phyloP scores from a whole-genome alignment of 2,888 invertebrate genomes.

The Drosophila pseudotalamancana region DNA sequence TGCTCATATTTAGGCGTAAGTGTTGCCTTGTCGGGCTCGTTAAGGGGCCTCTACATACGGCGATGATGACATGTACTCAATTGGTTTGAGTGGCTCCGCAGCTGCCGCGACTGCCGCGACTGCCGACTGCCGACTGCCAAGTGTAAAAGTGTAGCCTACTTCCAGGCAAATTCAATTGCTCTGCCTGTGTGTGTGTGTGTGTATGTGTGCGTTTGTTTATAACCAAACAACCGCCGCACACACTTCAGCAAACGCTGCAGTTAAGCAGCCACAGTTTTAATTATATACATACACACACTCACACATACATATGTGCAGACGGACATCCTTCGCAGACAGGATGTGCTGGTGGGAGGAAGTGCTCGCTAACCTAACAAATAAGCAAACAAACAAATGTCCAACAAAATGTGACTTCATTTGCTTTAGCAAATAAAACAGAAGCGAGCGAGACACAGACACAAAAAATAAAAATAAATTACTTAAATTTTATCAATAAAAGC shows the following conservation, averaged over 20 bases:
- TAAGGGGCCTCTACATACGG: constrained; percentile 37
- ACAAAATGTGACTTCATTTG: constrained; percentile 65
- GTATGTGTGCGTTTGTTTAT: constrained; percentile 18
- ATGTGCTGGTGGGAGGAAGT: neutral
- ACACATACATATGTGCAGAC: constrained; percentile 10
- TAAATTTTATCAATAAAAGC: constrained; percentile 62
- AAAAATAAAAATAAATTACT: constrained; percentile 1
- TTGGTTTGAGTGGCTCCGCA: constrained; percentile 48
- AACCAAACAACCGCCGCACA: constrained; percentile 50
- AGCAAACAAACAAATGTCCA: constrained; percentile 40
- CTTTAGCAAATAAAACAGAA: constrained; percentile 4
- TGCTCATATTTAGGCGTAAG: constrained; percentile 22
- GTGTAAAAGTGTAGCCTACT: constrained; percentile 70
- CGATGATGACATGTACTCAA: constrained; percentile 60
- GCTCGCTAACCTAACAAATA: constrained; percentile 18
- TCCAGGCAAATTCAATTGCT: constrained; percentile 62
- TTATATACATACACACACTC: constrained; percentile 43
- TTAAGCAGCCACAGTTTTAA: constrained; percentile 64
- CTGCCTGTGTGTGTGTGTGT: neutral
- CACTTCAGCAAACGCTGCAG: constrained; percentile 67
- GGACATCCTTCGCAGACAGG: constrained; percentile 28
- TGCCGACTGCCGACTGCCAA: too few relatives aligned
- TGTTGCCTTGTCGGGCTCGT: constrained; percentile 28
- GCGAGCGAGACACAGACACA: too few relatives aligned
- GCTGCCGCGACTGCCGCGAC: constrained; percentile 32